Percentiles rank a stretch among this genome's conserved stretches.
Evolutionary conservation across 64 coral and sea anemone genomes (phyloP).

Genomic region (Acropora tenuis): DNA sequence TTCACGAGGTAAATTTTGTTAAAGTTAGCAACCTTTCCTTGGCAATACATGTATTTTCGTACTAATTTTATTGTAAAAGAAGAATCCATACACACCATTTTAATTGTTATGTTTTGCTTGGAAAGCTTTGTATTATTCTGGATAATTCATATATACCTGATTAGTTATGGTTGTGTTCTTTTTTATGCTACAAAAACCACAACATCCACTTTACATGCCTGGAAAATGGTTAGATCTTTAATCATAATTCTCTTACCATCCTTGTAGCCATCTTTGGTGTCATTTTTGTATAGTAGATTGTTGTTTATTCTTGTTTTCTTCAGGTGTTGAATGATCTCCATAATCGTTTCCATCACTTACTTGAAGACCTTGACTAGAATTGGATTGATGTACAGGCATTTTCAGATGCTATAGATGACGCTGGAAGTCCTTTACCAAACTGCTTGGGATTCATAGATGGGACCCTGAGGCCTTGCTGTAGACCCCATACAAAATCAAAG

Average conservation of each 20-base stretch:
- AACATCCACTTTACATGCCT: too few relatives aligned
- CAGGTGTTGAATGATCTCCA: conserved; percentile 53
- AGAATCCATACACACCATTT: not conserved
- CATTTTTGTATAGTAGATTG: not conserved
- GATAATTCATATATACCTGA: too few relatives aligned
- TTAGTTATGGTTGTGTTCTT: too few relatives aligned
- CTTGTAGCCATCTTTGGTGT: not conserved
- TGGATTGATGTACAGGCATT: conserved; percentile 73
- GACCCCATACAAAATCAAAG: conserved; percentile 62
- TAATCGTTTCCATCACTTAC: conserved; percentile 64
- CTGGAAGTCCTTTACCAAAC: conserved; percentile 64
- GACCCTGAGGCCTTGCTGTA: conserved; percentile 67
- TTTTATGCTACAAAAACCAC: too few relatives aligned
- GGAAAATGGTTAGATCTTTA: not conserved
- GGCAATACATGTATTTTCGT: not conserved
- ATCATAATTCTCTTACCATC: not conserved
- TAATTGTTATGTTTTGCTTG: too few relatives aligned
- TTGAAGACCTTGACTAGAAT: conserved; percentile 68
- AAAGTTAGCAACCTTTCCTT: not conserved
- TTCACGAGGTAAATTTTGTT: conserved; percentile 42
- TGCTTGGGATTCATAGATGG: conserved; percentile 76
- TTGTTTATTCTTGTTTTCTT: not conserved
- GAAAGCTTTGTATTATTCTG: too few relatives aligned
- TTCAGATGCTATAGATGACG: conserved; percentile 74
- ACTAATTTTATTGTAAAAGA: not conserved